Base-by-base conservation (phyloP, 2,797 vertebrate genomes). In the Peromyscus melanophrys region DNA sequence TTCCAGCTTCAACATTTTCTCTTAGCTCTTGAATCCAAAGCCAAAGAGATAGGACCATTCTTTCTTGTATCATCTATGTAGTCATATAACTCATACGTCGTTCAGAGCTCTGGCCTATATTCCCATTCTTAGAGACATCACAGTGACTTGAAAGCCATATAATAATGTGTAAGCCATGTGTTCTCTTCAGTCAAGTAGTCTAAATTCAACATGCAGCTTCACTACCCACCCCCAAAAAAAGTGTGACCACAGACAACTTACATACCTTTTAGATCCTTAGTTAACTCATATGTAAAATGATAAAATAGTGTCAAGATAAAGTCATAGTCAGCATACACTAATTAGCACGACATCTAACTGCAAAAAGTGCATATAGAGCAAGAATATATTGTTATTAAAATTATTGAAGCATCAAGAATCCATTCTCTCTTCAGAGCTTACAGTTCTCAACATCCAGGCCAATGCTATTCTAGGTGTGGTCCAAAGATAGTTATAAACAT, bases 241-340 rank as follows among this genome's bases (percentile, higher is more conserved):
- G 31, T 61, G 40, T 86, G 75, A 73, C 4, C 23, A 78, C 12
- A 83, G 46, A 75, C 19, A 86, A 95, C 10, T 31, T 61, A 61
- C 31, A 84, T 83, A 67, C 8, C 0, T 73, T 80, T 78, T 57
- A 17, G 46, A 65, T 9, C 17, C 13, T 65, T 9, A 46, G 27
- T 87, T 69, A 92, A 14, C 31, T 87, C 34, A 80, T n/a, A 76
- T 69, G 29, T 81, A 93, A 91, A 94, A 76, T 85, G 65, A 59
- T 76, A 43, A 81, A n/a, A 57, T 55, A 73, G 14, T 69, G 52
- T 9, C 23, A 59, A 52, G 17, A 65, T 87, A 73, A 78, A 43
- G 1, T 94, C 55, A 12, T n/a, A 61, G 55, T 25, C 94, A 43
- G 43, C 43, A 52, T 71, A 29, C 1, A 34, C 13, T 81, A 19